A percentile compares a stretch with the other conserved stretches of the same genome.
These are phyloP conservation scores for Gymnorhina tibicen DNA, from an alignment of 2,113 vertebrate genomes.

Conservation along the genomic window DNA sequence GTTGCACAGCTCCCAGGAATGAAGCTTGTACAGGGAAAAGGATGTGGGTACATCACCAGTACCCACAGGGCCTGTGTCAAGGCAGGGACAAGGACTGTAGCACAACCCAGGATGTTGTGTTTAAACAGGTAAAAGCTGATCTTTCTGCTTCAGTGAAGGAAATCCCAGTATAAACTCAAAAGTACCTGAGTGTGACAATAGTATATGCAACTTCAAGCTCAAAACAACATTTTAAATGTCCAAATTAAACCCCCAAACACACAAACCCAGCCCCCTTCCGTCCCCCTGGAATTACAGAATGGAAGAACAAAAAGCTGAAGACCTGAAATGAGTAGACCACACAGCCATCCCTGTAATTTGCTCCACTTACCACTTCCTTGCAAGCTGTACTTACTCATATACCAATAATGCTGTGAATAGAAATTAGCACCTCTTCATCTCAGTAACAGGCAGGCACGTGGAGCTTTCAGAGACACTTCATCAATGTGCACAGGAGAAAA, in stretches of 20 bases:
- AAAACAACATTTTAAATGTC: neutral
- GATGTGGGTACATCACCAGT: too few species aligned
- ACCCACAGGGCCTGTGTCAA: neutral
- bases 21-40: neutral
- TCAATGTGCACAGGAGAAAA: neutral
- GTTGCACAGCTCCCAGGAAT: neutral
- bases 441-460: neutral
- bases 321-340: neutral
- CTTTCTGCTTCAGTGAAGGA: neutral
- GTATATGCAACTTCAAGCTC: neutral
- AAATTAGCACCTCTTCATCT: neutral
- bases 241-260: neutral
- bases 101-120: neutral
- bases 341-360: neutral
- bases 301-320: neutral
- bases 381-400: neutral
- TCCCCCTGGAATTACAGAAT: neutral
- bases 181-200: rapidly evolving
- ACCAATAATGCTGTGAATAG: neutral
- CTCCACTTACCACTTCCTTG: neutral
- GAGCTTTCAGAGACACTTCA: neutral
- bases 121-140: neutral
- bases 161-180: neutral
- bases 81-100: neutral
- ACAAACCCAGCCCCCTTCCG: neutral